These are phyloP conservation scores for Porites australiensis DNA, from an alignment of 64 coral and sea anemone genomes.

Conservation along the genomic window DNA sequence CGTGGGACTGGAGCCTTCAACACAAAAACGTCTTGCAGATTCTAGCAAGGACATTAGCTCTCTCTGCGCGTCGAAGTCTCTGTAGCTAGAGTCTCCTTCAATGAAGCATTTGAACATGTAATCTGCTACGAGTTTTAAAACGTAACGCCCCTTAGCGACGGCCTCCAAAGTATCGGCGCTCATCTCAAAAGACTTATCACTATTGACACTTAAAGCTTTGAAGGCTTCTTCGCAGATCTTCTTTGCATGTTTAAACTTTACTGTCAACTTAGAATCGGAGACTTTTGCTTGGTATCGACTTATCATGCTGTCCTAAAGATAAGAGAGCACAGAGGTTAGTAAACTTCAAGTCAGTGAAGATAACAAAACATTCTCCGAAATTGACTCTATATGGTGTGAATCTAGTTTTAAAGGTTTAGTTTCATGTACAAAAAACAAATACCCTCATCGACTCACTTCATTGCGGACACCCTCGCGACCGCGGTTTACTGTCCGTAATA, in stretches of 20 bases:
- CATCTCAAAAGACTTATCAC: not conserved
- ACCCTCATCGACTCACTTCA: too few relatives aligned
- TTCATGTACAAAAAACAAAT: too few relatives aligned
- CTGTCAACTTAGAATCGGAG: conserved; percentile 2
- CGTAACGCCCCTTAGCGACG: conserved; percentile 32
- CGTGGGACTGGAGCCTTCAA: not conserved
- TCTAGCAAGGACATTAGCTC: not conserved
- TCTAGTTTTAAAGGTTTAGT: too few relatives aligned
- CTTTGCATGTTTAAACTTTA: conserved; percentile 16
- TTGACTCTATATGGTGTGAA: too few relatives aligned
- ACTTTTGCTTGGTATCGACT: conserved; percentile 38
- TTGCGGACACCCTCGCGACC: too few relatives aligned
- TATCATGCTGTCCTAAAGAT: conserved; percentile 22
- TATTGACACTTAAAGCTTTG: not conserved
- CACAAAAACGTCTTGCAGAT: conserved; percentile 11
- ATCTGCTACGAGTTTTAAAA: conserved; percentile 29
- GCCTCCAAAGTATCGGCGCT: conserved; percentile 19
- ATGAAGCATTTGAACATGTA: conserved; percentile 12
- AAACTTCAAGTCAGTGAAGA: too few relatives aligned
- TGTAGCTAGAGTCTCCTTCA: not conserved
- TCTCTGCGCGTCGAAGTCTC: not conserved
- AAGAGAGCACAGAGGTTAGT: not conserved
- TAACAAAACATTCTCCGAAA: too few relatives aligned
- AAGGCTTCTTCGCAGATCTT: conserved; percentile 29
- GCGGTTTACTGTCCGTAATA: too few relatives aligned